These are phyloP conservation scores for Mesorhabditis belari DNA, from an alignment of 2,888 invertebrate species.

Conservation along the genomic window DNA sequence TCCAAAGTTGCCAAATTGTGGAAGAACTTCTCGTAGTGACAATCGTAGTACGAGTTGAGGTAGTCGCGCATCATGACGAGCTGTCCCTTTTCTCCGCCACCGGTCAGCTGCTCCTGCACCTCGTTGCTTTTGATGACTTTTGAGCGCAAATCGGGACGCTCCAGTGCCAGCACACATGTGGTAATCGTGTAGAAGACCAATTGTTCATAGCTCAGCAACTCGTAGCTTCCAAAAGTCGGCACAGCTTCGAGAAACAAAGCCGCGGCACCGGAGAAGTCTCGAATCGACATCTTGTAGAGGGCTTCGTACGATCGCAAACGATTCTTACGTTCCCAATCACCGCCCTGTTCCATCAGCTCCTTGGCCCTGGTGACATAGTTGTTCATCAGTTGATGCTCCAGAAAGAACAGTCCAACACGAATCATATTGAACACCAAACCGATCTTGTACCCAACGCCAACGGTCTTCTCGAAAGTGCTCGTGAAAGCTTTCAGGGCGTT, in stretches of 20 bases:
- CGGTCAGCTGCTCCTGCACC: slow-evolving; percentile 66
- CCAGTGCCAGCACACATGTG: slow-evolving; percentile 66
- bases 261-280: slow-evolving; percentile 91
- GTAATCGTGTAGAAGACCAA: slow-evolving; percentile 75
- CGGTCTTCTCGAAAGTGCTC: slow-evolving; percentile 52
- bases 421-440: slow-evolving; percentile 81
- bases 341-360: slow-evolving; percentile 64
- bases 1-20: slow-evolving; percentile 25
- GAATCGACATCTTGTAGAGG: slow-evolving; percentile 85
- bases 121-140: slow-evolving; percentile 71
- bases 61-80: neutral
- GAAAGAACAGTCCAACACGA: slow-evolving; percentile 76
- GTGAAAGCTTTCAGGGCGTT: slow-evolving; percentile 39
- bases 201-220: slow-evolving; percentile 91
- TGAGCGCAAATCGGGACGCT: slow-evolving; percentile 48
- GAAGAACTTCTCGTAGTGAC: slow-evolving; percentile 89
- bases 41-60: slow-evolving; percentile 60
- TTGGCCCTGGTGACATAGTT: slow-evolving; percentile 82
- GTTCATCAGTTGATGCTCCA: slow-evolving; percentile 79
- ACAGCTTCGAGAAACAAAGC: slow-evolving; percentile 92
- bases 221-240: slow-evolving; percentile 97
- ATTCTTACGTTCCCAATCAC: slow-evolving; percentile 97
- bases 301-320: slow-evolving; percentile 83
- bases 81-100: slow-evolving; percentile 53
- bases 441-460: slow-evolving; percentile 65